phyloP scores from a whole-genome alignment of 2,888 invertebrate genomes.

The Apoda limacodes region DNA sequence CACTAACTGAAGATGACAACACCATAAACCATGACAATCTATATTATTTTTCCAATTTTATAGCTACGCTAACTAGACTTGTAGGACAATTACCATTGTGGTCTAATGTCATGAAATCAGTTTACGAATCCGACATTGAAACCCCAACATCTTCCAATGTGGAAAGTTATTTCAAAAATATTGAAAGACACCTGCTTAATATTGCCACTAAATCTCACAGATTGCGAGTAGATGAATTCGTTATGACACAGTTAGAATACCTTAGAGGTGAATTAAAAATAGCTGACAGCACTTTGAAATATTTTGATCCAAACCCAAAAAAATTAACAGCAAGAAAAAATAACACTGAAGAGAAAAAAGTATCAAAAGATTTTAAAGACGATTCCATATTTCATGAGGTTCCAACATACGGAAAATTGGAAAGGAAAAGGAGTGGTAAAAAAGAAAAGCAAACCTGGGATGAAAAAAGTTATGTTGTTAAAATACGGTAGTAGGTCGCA shows the following conservation, averaged over 20 bases:
- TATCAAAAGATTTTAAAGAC: slow-evolving; percentile 2
- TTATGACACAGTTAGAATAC: slow-evolving; percentile 5
- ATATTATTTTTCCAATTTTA: no score
- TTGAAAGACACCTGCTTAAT: background rate
- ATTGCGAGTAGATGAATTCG: slow-evolving; percentile 7
- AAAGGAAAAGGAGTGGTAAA: slow-evolving; percentile 3
- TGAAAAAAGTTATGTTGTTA: slow-evolving; percentile 2
- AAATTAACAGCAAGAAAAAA: no score
- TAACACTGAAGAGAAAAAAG: slow-evolving; percentile 2
- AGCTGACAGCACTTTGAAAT: no score
- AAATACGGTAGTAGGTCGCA: slow-evolving; percentile 1
- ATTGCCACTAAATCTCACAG: background rate
- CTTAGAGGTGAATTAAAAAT: slow-evolving; percentile 7
- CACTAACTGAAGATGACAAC: no score
- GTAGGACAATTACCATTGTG: no score
- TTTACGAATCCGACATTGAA: no score
- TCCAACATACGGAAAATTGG: slow-evolving; percentile 5
- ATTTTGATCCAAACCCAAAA: no score
- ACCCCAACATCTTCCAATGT: slow-evolving; percentile 3
- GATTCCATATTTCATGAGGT: slow-evolving; percentile 4
- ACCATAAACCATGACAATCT: no score
- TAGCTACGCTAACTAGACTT: no score
- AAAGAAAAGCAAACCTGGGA: slow-evolving; percentile 1
- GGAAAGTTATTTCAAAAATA: slow-evolving; percentile 1
- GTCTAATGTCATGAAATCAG: no score